phyloP scores from a whole-genome alignment of 2,888 invertebrate species.

The Rhopalosiphum nymphaeae region DNA sequence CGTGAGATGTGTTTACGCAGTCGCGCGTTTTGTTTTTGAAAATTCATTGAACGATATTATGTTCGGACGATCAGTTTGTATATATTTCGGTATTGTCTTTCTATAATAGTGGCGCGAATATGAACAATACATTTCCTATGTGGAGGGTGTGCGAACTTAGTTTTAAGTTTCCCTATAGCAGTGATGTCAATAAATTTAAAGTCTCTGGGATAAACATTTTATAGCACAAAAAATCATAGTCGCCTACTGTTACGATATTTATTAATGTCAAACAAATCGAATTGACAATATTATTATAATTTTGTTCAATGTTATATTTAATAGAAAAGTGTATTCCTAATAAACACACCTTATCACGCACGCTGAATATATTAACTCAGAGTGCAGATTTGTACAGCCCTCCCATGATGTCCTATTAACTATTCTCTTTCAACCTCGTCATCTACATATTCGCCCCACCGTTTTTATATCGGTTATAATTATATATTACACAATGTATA shows the following conservation, averaged over 20 bases:
- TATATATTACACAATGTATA: too few relatives aligned
- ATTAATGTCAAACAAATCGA: not conserved
- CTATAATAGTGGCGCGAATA: not conserved
- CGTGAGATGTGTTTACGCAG: not conserved
- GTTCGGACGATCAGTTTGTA: not conserved
- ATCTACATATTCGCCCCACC: not conserved
- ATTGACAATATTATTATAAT: not conserved
- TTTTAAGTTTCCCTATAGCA: not conserved
- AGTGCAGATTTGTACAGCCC: not conserved
- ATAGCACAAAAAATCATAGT: not conserved
- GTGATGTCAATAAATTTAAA: not conserved
- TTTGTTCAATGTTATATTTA: not conserved
- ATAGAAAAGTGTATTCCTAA: not conserved
- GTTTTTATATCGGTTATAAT: not conserved
- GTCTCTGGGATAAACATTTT: not conserved
- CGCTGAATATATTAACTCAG: not conserved
- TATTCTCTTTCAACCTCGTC: not conserved
- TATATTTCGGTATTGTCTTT: not conserved
- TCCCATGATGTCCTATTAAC: not conserved
- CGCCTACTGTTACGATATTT: not conserved
- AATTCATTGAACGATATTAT: not conserved
- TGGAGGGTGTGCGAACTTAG: not conserved
- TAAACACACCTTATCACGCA: not conserved
- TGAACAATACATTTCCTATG: not conserved
- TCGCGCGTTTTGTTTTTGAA: not conserved